Percentiles rank a stretch among this genome's conserved stretches.
Conservation (phyloP, 2,113 vertebrate species). For the Epinephelus fuscoguttatus region DNA sequence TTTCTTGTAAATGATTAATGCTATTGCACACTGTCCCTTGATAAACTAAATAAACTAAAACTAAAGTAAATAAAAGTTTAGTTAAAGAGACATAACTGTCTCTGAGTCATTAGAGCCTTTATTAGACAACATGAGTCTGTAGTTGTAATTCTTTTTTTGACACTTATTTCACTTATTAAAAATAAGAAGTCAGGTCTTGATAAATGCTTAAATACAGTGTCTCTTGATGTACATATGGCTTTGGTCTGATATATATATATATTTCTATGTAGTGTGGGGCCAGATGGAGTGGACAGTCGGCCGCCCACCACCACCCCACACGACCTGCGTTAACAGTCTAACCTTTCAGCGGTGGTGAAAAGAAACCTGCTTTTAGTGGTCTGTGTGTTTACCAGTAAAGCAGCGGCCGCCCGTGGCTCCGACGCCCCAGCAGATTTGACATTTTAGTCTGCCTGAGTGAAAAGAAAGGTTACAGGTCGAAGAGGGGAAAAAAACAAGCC, state of each 20-base stretch:
- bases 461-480: constrained; percentile 79
- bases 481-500: constrained; percentile 23
- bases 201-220: neutral
- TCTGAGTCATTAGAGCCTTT: neutral
- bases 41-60: too few species aligned
- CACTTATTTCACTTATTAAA: neutral
- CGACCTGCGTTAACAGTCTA: constrained; percentile 21
- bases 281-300: neutral
- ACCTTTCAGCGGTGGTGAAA: constrained; percentile 61
- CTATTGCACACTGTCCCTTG: too few species aligned
- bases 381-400: constrained; percentile 66
- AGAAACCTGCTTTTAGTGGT: constrained; percentile 50
- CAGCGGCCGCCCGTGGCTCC: constrained; percentile 54
- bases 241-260: neutral
- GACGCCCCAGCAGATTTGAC: constrained; percentile 67
- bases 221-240: neutral
- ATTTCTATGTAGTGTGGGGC: too few species aligned
- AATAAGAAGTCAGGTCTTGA: neutral
- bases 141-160: neutral
- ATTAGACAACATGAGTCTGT: neutral
- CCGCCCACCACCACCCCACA: neutral
- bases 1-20: too few species aligned
- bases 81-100: neutral
- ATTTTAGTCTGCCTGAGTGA: constrained; percentile 73
- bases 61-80: neutral